Percentiles rank a stretch among this genome's conserved stretches.
These are phyloP conservation scores for Okamejei kenojei DNA, from an alignment of 2,797 vertebrate species.

Conservation along the genomic window DNA sequence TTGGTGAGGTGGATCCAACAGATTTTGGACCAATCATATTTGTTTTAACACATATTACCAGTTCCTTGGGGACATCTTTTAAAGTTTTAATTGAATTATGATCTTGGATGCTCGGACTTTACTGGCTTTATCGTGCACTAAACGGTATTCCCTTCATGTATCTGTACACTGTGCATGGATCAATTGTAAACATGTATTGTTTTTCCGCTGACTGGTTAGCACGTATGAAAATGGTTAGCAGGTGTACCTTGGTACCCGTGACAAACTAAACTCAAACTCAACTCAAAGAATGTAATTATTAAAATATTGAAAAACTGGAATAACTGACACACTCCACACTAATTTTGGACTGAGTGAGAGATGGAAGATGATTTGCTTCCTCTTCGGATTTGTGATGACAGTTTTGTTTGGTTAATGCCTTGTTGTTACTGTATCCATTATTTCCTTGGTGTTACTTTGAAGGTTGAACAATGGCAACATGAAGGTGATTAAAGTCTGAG, in stretches of 20 bases:
- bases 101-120: no score
- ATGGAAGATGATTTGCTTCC: neutral
- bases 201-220: no score
- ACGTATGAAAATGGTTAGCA: no score
- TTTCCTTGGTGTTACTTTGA: neutral
- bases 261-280: no score
- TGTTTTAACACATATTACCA: neutral
- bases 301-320: neutral
- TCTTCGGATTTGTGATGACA: neutral
- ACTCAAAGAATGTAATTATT: neutral
- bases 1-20: no score
- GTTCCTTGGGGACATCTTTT: neutral
- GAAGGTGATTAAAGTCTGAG: neutral
- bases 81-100: neutral
- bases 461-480: neutral
- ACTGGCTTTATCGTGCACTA: no score
- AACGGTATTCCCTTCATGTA: no score
- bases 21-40: no score
- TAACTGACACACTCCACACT: neutral
- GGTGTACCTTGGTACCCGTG: no score
- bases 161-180: no score
- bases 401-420: neutral
- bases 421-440: neutral
- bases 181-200: no score
- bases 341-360: neutral